Conservation (phyloP, 2,797 vertebrate species). For the Amblyraja radiata region DNA sequence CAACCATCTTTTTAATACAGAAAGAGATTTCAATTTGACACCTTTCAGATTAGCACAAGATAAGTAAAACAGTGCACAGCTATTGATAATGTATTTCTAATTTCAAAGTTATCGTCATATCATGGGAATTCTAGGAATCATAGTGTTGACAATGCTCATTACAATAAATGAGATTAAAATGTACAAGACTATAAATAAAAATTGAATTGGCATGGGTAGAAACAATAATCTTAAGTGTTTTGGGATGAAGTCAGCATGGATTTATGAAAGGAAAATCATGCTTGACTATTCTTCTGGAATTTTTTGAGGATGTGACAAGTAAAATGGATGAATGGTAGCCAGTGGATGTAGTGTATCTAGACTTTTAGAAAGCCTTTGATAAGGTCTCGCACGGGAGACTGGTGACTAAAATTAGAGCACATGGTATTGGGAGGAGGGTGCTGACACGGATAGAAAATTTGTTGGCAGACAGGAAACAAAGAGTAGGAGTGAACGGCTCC, state of each 20-base stretch:
- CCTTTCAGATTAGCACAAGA: neutral
- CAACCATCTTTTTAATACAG: neutral
- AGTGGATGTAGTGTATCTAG: too few species aligned
- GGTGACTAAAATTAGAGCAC: too few species aligned
- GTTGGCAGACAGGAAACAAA: too few species aligned
- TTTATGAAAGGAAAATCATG: too few species aligned
- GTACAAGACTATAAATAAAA: neutral
- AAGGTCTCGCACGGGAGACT: too few species aligned
- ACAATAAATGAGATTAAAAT: neutral
- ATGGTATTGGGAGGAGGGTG: too few species aligned
- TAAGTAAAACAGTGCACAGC: neutral
- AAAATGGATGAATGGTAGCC: too few species aligned
- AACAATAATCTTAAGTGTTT: neutral
- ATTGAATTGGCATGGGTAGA: neutral
- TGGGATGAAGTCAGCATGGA: neutral
- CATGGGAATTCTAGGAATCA: neutral
- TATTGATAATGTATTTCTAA: neutral
- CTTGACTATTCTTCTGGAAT: too few species aligned
- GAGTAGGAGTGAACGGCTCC: too few species aligned
- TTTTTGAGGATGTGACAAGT: too few species aligned
- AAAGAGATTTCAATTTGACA: constrained; percentile 4
- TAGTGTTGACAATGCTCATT: neutral
- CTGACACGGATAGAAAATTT: too few species aligned
- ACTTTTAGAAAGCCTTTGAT: too few species aligned
- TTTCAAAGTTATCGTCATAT: neutral